Evolutionary conservation across 2,888 invertebrate species (phyloP).

Genomic region (Sarcophaga caerulescens): DNA sequence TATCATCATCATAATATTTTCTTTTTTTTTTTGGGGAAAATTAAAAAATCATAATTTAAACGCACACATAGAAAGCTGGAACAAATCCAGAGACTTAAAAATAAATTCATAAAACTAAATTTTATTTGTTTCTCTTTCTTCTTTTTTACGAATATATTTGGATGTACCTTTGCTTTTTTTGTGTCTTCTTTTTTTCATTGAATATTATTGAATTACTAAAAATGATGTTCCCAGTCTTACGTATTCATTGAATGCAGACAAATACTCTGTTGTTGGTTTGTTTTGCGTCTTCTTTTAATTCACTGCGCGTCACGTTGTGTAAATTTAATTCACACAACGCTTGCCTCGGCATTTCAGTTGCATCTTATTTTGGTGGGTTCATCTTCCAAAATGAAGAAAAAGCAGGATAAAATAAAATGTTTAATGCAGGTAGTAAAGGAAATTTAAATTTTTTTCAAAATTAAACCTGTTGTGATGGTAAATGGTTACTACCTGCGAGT

Average conservation of each 20-base stretch:
- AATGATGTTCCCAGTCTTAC: constrained; percentile 2
- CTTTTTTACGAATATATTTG: background rate
- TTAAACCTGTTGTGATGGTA: constrained; percentile 33
- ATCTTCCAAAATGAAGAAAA: constrained; percentile 2
- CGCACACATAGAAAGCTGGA: background rate
- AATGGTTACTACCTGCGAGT: background rate
- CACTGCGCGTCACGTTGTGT: constrained; percentile 13
- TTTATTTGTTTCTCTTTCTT: background rate
- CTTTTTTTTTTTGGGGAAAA: background rate
- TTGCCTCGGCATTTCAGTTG: background rate
- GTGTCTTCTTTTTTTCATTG: background rate
- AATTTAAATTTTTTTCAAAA: constrained; percentile 15
- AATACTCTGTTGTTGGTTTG: background rate
- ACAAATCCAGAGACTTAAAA: background rate
- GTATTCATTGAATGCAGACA: background rate
- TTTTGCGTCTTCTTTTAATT: background rate
- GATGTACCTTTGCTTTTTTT: background rate
- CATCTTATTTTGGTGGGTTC: constrained; percentile 27
- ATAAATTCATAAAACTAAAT: background rate
- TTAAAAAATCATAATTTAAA: constrained; percentile 7
- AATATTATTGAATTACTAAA: constrained; percentile 28
- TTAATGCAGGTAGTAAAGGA: background rate
- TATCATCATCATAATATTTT: background rate
- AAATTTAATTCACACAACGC: constrained; percentile 41
- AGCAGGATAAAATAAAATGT: constrained; percentile 15